These are phyloP conservation scores for Fragum sueziense DNA, from an alignment of 2,888 invertebrate genomes.

Conservation along the genomic window DNA sequence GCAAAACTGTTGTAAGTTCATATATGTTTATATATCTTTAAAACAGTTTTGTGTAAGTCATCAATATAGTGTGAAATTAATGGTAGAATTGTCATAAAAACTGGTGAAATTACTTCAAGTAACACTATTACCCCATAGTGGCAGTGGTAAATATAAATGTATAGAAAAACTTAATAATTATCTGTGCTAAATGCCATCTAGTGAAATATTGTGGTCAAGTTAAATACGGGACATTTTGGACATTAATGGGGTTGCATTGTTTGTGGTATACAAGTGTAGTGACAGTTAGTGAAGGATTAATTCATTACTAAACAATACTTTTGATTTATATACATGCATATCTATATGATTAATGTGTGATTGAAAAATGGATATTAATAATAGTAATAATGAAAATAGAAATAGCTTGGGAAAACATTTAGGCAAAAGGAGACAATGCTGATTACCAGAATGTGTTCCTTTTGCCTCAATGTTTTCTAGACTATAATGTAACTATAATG, in stretches of 20 bases:
- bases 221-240: neutral
- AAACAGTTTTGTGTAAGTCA: no score
- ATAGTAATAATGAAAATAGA: no score
- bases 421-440: no score
- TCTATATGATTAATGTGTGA: no score
- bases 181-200: neutral
- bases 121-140: neutral
- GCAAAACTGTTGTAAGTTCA: no score
- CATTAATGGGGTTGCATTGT: neutral
- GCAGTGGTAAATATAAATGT: neutral
- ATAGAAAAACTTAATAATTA: neutral
- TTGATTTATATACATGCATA: no score
- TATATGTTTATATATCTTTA: no score
- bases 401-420: no score
- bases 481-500: neutral
- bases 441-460: neutral
- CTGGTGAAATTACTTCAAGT: neutral
- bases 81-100: neutral
- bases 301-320: no score
- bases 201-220: neutral
- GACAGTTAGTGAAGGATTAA: neutral
- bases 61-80: neutral
- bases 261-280: neutral
- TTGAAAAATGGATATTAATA: no score
- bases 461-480: neutral